A percentile compares a stretch with the other conserved stretches of the same genome.
Evolutionary conservation across 2,113 vertebrate species (phyloP).

Genomic region (Callaeas wilsoni): DNA sequence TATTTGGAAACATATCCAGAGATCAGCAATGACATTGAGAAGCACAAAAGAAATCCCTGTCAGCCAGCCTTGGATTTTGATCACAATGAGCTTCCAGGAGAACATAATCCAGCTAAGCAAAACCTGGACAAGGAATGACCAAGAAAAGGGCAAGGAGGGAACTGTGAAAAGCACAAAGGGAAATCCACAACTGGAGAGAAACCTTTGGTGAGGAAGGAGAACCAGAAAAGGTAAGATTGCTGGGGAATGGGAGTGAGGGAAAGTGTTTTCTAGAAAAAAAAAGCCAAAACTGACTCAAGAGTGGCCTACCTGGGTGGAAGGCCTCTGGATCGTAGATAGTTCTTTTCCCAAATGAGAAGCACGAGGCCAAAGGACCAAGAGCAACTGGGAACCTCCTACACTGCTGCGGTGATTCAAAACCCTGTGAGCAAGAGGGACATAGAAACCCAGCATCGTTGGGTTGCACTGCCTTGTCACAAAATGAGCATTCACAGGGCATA

Average conservation of each 20-base stretch:
- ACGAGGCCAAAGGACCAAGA: conserved; percentile 67
- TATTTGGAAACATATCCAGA: neutral
- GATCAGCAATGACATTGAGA: neutral
- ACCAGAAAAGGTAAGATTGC: conserved; percentile 46
- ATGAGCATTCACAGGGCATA: conserved; percentile 29
- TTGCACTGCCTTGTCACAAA: conserved; percentile 57
- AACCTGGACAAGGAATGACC: conserved; percentile 8
- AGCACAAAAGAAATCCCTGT: conserved; percentile 22
- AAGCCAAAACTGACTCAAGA: conserved; percentile 64
- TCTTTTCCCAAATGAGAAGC: conserved; percentile 67
- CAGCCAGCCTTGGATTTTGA: neutral
- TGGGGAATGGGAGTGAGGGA: conserved; percentile 14
- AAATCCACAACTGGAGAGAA: conserved; percentile 36
- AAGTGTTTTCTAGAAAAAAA: conserved; percentile 36
- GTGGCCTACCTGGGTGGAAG: conserved; percentile 64
- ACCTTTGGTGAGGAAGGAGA: conserved; percentile 49
- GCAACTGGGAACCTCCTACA: conserved; percentile 65
- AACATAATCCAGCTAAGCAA: neutral
- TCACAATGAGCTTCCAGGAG: neutral
- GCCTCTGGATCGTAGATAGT: conserved; percentile 66
- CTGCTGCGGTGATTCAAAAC: conserved; percentile 66
- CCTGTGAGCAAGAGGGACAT: conserved; percentile 70
- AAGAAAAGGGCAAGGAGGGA: conserved; percentile 13
- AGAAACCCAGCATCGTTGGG: conserved; percentile 70
- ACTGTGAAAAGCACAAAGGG: conserved; percentile 1